A percentile compares a stretch with the other conserved stretches of the same genome.
Conservation (phyloP, 92 coral and sea anemone species). For the Epizoanthus illoricatus region DNA sequence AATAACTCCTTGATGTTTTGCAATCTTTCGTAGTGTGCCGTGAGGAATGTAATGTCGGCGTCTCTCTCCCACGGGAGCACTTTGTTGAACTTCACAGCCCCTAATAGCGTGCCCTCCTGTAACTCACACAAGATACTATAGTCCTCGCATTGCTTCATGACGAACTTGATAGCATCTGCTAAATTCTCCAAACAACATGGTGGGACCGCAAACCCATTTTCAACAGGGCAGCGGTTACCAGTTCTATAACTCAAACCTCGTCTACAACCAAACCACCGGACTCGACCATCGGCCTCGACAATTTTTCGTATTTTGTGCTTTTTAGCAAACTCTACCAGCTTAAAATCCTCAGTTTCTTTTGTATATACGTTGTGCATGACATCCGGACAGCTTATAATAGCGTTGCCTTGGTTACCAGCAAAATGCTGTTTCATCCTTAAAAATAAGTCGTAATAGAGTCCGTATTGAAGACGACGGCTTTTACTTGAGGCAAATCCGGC, state of each 20-base stretch:
- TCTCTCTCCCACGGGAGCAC: slow-evolving; percentile 91
- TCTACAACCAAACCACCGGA: slow-evolving; percentile 89
- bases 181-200: slow-evolving; percentile 93
- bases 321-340: slow-evolving; percentile 59
- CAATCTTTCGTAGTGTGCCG: slow-evolving; percentile 66
- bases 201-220: slow-evolving; percentile 74
- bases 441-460: slow-evolving; percentile 71
- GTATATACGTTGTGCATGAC: slow-evolving; percentile 63
- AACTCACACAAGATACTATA: slow-evolving; percentile 74
- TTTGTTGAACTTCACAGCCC: slow-evolving; percentile 80
- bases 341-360: slow-evolving; percentile 29
- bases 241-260: slow-evolving; percentile 67
- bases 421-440: slow-evolving; percentile 54
- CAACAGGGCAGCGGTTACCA: slow-evolving; percentile 60
- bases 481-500: slow-evolving; percentile 34
- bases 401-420: slow-evolving; percentile 50
- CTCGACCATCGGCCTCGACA: slow-evolving; percentile 64
- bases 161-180: slow-evolving; percentile 82
- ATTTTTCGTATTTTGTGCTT: slow-evolving; percentile 73
- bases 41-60: slow-evolving; percentile 80
- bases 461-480: slow-evolving; percentile 28
- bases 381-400: slow-evolving; percentile 84
- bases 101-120: slow-evolving; percentile 87
- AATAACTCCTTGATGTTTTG: slow-evolving; percentile 43
- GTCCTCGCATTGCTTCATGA: slow-evolving; percentile 74